A percentile compares a stretch with the other conserved stretches of the same genome.
Conservation (phyloP, 2,113 vertebrate species). For the Sebastes fasciatus region DNA sequence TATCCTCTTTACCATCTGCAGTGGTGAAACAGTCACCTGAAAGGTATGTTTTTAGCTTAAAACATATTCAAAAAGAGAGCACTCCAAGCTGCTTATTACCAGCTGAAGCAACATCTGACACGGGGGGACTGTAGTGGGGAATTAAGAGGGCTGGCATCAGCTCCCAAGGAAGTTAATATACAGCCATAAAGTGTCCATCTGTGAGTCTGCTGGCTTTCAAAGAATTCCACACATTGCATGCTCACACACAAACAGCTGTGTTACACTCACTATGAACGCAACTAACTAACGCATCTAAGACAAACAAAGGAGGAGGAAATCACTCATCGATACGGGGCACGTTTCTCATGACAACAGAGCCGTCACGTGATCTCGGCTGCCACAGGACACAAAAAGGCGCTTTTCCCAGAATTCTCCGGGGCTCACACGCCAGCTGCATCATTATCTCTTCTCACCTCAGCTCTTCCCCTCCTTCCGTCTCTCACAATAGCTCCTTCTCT, state of each 20-base stretch:
- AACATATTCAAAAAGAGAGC: constrained; percentile 16
- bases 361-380: constrained; percentile 43
- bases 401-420: constrained; percentile 69
- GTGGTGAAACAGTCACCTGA: constrained; percentile 13
- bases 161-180: constrained; percentile 36
- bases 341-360: constrained; percentile 43
- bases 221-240: constrained; percentile 42
- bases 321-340: constrained; percentile 14
- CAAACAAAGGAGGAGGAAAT: constrained; percentile 18
- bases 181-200: constrained; percentile 54
- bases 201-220: constrained; percentile 43
- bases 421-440: constrained; percentile 66
- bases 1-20: constrained; percentile 9
- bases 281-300: constrained; percentile 26
- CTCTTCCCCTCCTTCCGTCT: constrained; percentile 41
- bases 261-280: neutral
- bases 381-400: constrained; percentile 41
- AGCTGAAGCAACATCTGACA: constrained; percentile 48
- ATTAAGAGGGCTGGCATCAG: constrained; percentile 36
- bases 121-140: neutral
- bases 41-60: constrained; percentile 28
- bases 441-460: constrained; percentile 63
- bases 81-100: constrained; percentile 23
- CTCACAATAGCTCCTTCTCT: constrained; percentile 41
- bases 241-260: constrained; percentile 27